These are phyloP conservation scores for Holacanthus passer DNA, from an alignment of 2,113 vertebrate genomes.

Conservation along the genomic window DNA sequence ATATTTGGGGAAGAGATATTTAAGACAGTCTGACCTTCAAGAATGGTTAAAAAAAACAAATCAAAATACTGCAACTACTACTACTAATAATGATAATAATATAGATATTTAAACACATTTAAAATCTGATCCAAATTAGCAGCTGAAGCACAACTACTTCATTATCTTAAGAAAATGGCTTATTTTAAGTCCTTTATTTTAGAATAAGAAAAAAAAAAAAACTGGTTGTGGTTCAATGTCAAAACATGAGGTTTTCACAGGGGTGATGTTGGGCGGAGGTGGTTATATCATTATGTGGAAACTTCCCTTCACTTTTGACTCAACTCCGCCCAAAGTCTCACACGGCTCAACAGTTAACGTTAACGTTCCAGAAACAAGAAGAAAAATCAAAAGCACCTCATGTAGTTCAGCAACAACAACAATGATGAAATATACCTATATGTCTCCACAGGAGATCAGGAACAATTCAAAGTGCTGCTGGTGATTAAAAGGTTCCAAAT, in stretches of 20 bases:
- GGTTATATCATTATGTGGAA: not conserved
- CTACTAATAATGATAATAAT: too few species aligned
- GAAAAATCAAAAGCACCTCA: not conserved
- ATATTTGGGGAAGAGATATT: too few species aligned
- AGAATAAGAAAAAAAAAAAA: not conserved
- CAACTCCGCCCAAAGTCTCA: not conserved
- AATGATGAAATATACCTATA: too few species aligned
- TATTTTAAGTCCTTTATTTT: not conserved
- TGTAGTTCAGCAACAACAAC: too few species aligned
- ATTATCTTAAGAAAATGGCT: not conserved
- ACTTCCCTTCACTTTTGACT: constrained; percentile 10
- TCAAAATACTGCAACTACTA: too few species aligned
- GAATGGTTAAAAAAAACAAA: too few species aligned
- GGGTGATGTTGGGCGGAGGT: not conserved
- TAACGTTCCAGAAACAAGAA: not conserved
- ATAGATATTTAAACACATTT: too few species aligned
- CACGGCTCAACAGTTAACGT: not conserved
- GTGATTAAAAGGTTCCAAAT: not conserved
- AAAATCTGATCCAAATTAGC: not conserved
- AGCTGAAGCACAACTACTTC: not conserved
- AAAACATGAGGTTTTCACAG: not conserved
- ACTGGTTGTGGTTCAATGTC: not conserved
- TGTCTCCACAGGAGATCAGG: not conserved
- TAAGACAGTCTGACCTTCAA: too few species aligned
- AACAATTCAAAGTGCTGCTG: not conserved